These are phyloP conservation scores for Ophthalmolycus amberensis DNA, from an alignment of 2,113 vertebrate genomes.

Conservation along the genomic window DNA sequence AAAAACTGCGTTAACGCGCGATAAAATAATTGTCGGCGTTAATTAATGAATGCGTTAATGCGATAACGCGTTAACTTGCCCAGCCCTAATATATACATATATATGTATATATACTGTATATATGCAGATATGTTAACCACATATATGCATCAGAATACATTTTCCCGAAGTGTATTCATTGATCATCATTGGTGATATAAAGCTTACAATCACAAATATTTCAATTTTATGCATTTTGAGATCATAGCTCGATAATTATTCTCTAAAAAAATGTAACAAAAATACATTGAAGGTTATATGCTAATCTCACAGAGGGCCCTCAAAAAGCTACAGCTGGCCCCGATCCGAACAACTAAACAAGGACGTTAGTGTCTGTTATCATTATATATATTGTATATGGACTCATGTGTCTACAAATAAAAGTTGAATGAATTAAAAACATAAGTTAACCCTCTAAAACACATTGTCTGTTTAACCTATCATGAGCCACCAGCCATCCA, in stretches of 20 bases:
- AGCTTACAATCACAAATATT: not conserved
- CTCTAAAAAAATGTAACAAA: not conserved
- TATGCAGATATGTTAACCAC: too few species aligned
- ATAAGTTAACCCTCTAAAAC: not conserved
- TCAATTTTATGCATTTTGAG: not conserved
- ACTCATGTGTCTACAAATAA: too few species aligned
- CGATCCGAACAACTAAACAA: not conserved
- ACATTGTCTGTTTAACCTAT: slow-evolving; percentile 73
- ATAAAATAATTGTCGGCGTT: too few species aligned
- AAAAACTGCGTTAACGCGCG: too few species aligned
- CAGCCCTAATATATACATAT: too few species aligned
- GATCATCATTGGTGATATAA: not conserved
- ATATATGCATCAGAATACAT: too few species aligned
- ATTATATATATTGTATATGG: not conserved
- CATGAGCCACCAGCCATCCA: slow-evolving; percentile 72
- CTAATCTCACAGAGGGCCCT: not conserved
- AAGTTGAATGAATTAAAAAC: not conserved
- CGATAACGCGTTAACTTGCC: too few species aligned
- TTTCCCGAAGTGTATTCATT: not conserved
- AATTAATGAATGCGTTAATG: too few species aligned
- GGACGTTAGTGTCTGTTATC: not conserved
- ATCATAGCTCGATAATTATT: not conserved
- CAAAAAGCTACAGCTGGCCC: not conserved
- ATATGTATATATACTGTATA: too few species aligned
- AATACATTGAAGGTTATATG: not conserved